These are phyloP conservation scores for Drosophila silvestris DNA, from an alignment of 2,888 invertebrate species.

Conservation along the genomic window DNA sequence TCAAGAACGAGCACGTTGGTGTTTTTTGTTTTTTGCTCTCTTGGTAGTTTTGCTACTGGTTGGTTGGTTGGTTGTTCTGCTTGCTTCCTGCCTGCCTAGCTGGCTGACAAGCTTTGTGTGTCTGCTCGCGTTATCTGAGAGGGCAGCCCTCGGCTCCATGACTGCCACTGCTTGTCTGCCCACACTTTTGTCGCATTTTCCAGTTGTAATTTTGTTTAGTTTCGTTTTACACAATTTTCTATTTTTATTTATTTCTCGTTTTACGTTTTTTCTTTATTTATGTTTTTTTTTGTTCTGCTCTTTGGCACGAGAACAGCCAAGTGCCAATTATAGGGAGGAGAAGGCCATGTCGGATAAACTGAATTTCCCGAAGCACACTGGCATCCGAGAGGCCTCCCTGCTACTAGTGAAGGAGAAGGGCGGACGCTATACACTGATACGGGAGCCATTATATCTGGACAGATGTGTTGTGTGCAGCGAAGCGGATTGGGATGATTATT, in stretches of 20 bases:
- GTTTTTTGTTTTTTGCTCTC: conserved; percentile 22
- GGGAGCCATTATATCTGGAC: conserved; percentile 96
- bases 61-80: conserved; percentile 25
- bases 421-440: conserved; percentile 92
- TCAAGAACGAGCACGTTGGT: conserved; percentile 53
- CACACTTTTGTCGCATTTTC: conserved; percentile 45
- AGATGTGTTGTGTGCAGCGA: conserved; percentile 95
- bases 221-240: conserved; percentile 71
- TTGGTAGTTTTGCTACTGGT: conserved; percentile 28
- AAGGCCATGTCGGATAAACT: conserved; percentile 88
- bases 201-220: conserved; percentile 76
- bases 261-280: conserved; percentile 27
- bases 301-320: conserved; percentile 87
- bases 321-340: conserved; percentile 89
- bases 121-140: conserved; percentile 54
- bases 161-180: not conserved
- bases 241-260: conserved; percentile 40
- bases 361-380: conserved; percentile 90
- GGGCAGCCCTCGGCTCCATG: conserved; percentile 15
- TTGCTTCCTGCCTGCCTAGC: conserved; percentile 60
- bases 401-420: conserved; percentile 95
- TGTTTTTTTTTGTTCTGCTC: conserved; percentile 4
- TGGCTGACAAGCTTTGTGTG: conserved; percentile 71
- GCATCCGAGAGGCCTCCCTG: conserved; percentile 94
- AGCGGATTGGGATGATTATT: conserved; percentile 96